Base-by-base conservation (phyloP, 2,888 invertebrate species). In the Leptothorax acervorum region DNA sequence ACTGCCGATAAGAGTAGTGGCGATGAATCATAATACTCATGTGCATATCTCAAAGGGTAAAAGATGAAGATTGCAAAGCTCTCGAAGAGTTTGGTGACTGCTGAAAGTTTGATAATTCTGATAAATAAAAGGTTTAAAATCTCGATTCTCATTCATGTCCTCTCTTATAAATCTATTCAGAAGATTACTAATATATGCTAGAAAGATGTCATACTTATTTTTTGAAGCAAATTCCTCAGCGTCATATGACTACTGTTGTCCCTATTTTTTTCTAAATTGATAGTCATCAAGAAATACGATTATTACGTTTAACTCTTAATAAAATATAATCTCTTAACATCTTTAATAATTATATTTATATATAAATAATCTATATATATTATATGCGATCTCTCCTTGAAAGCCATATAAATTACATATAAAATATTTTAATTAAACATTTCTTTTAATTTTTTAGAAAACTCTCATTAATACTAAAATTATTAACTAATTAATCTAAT, bases 51-150 rank as follows among this genome's bases (percentile, higher is more conserved):
- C 42, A 18, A 57, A 65, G 9, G 31, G n/a, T 73, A 9, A 66
- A 35, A 48, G 18, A 66, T 11, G 0, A 28, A 35, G 9, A 28
- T 39, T 68, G 28, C 31, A 42, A 65, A 42, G 3, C 0, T 65
- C 12, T 65, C 6, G 9, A 66, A 45, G 12, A 39, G 4, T 93
- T 89, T 94, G 84, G 60, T 79, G 70, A 71, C 65, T 93, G 85
- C 92, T 94, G 92, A 76, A 85, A 85, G 89, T 93, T 93, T 94
- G 93, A 88, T 94, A 93, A 83, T 87, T 91, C 92, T 93, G 93
- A 93, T 93, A 94, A 94, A 90, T 88, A 86, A 81, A 90, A 90
- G 90, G 86, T 92, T 92, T 92, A 89, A 92, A 93, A 92, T 88
- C 92, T 92, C 85, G 90, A 91, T 94, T 94, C 93, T 93, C 93